Conservation (phyloP, 2,113 vertebrate species). For the Ondatra zibethicus region DNA sequence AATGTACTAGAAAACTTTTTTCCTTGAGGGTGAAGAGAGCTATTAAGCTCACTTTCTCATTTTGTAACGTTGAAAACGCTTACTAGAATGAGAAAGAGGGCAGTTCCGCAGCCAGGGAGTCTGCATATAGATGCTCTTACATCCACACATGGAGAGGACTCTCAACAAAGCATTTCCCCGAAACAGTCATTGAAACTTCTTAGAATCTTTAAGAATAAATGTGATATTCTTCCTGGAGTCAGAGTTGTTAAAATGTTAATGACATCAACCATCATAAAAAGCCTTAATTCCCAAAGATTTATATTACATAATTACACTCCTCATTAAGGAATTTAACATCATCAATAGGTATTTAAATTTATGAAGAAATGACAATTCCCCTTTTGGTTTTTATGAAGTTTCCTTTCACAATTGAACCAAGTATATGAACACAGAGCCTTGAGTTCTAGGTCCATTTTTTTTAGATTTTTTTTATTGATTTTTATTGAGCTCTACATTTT, state of each 20-base stretch:
- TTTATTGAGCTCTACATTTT: too few species aligned
- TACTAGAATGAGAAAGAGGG: constrained; percentile 10
- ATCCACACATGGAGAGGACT: constrained; percentile 11
- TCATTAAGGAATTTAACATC: constrained; percentile 50
- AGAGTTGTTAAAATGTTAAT: constrained; percentile 68
- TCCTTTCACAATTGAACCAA: constrained; percentile 46
- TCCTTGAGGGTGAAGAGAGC: not conserved
- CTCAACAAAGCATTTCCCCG: constrained; percentile 42
- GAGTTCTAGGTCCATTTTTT: not conserved
- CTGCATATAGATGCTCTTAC: constrained; percentile 7
- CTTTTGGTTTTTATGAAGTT: constrained; percentile 12
- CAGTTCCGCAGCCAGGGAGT: not conserved
- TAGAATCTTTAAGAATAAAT: constrained; percentile 5
- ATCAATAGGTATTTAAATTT: constrained; percentile 52
- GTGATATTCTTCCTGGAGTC: constrained; percentile 44
- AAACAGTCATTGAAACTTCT: not conserved
- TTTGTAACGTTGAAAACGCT: constrained; percentile 40
- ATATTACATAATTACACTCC: constrained; percentile 42
- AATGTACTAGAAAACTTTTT: constrained; percentile 37
- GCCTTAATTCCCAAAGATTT: constrained; percentile 42
- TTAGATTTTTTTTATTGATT: too few species aligned
- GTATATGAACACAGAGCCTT: not conserved
- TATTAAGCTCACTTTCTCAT: constrained; percentile 55
- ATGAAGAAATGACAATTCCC: constrained; percentile 2
- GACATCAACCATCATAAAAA: constrained; percentile 34